A percentile compares a stretch with the other conserved stretches of the same genome.
These are phyloP conservation scores for Syrrhaptes paradoxus DNA, from an alignment of 2,113 vertebrate species.

Conservation along the genomic window DNA sequence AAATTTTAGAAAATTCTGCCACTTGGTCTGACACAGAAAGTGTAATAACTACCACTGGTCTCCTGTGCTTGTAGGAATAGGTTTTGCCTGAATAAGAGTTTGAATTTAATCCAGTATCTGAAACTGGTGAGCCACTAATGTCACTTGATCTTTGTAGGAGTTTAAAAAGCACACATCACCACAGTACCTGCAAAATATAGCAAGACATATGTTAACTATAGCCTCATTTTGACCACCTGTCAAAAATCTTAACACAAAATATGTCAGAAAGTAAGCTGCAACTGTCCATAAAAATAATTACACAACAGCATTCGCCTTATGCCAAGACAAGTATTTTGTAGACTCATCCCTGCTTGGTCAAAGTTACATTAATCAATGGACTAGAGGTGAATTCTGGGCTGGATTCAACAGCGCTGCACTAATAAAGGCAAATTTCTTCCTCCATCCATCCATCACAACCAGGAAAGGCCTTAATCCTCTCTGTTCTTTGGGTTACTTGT, in stretches of 20 bases:
- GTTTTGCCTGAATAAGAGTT: background rate
- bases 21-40: background rate
- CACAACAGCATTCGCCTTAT: background rate
- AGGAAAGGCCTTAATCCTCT: background rate
- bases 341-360: background rate
- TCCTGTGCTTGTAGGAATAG: background rate
- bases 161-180: conserved; percentile 1
- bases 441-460: background rate
- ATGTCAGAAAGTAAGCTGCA: background rate
- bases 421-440: background rate
- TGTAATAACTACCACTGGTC: background rate
- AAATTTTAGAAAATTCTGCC: background rate
- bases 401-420: accelerated
- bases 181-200: conserved; percentile 50
- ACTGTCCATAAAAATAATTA: background rate
- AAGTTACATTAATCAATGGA: background rate
- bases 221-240: conserved; percentile 33
- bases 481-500: background rate
- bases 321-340: background rate
- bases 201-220: conserved; percentile 43
- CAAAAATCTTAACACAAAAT: background rate
- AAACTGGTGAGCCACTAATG: background rate
- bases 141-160: conserved; percentile 53
- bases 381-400: background rate
- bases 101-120: background rate